Evolutionary conservation across 2,888 invertebrate species (phyloP), one percentile per base, ranked within the genome.

Genomic region (Nomada hirtipes): DNA sequence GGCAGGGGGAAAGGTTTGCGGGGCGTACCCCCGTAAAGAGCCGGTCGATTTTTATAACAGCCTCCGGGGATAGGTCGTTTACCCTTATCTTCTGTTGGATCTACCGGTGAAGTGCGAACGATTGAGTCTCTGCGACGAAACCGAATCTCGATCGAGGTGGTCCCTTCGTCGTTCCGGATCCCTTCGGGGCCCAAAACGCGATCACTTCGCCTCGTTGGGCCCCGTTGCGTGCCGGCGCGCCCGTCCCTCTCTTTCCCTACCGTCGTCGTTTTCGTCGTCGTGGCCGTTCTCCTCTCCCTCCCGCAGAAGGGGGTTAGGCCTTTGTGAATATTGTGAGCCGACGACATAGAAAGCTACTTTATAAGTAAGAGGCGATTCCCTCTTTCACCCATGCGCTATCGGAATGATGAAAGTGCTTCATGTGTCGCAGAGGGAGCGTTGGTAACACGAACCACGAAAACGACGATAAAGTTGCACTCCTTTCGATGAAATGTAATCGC

Each of bases 61-160:
- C 52, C 55, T 76, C 23, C 44, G 50, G 44, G 77, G 52, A 75
- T 64, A 57, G 63, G 77, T 84, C 68, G 79, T 71, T 72, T 36
- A 68, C 61, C 59, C 63, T 82, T 85, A 85, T 84, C 85, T 65
- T n/a, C 4, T 69, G 57, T 36, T 52, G 74, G 44, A 79, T 85
- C 85, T 82, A 68, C 76, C 75, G 79, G 63, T 57, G 79, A 86
- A 85, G 85, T 86, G 85, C 77, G 79, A 86, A 86, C 83, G 85
- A 85, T 85, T 59, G 81, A 84, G 70, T 76, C 81, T 61, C 73
- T 50, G 82, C 74, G 79, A 78, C 75, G 86, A 87, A 88, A 90
- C 86, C 78, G 85, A 87, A 89, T 89, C 88, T 89, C 87, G 84
- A 86, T 83, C 88, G 87, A 87, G 89, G 89, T 86, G 89, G 87